Percentiles rank a stretch among this genome's conserved stretches.
phyloP scores from a whole-genome alignment of 2,113 vertebrate genomes.

The Pristiophorus japonicus region DNA sequence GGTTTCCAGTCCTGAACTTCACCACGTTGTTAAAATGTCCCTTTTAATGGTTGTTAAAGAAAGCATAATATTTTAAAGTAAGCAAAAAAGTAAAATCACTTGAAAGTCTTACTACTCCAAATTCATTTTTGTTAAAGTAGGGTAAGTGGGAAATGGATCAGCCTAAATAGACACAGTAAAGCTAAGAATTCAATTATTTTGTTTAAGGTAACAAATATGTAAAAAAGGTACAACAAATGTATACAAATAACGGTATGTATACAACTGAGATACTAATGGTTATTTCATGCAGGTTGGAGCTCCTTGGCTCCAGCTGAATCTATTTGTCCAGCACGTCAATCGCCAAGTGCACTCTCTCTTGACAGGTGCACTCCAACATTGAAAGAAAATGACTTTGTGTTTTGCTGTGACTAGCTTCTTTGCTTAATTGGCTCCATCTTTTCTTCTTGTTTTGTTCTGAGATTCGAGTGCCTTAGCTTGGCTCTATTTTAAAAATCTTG shows the following conservation, averaged over 20 bases:
- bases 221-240: neutral
- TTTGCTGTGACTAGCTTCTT: neutral
- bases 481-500: neutral
- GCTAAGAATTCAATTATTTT: neutral
- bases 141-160: neutral
- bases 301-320: neutral
- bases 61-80: neutral
- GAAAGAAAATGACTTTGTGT: neutral
- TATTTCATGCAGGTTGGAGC: neutral
- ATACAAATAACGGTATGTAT: neutral
- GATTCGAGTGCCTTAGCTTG: neutral
- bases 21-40: neutral
- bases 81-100: neutral
- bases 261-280: neutral
- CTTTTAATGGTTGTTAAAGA: neutral
- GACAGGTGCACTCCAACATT: neutral
- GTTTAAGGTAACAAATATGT: neutral
- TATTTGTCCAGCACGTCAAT: neutral
- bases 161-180: neutral
- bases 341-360: neutral
- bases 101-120: neutral
- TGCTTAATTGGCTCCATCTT: neutral
- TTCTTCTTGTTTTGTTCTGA: neutral
- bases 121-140: neutral
- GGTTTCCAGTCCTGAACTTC: neutral